Percentiles rank a stretch among this genome's conserved stretches.
phyloP scores from a whole-genome alignment of 2,113 vertebrate species.

The Oceanites oceanicus region DNA sequence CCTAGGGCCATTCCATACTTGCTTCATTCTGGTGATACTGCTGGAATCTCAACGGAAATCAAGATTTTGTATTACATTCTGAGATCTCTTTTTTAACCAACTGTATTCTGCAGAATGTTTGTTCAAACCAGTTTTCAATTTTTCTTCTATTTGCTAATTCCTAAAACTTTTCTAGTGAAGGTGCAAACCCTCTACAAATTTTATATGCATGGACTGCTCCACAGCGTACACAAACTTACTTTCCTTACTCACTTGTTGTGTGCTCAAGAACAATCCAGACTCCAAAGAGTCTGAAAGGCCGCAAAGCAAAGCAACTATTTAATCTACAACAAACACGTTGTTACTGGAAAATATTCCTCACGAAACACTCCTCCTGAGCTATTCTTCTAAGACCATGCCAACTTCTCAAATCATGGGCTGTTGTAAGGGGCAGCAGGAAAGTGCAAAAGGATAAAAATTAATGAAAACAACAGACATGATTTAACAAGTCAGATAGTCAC shows the following conservation, averaged over 20 bases:
- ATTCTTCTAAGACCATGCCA: background rate
- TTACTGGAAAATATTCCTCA: conserved; percentile 21
- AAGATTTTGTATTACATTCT: background rate
- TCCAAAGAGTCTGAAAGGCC: background rate
- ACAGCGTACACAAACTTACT: background rate
- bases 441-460: background rate
- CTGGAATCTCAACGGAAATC: background rate
- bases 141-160: background rate
- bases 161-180: background rate
- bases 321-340: background rate
- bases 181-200: background rate
- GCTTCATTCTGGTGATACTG: background rate
- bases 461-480: background rate
- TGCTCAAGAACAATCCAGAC: background rate
- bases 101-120: background rate
- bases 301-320: background rate
- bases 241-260: background rate
- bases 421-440: background rate
- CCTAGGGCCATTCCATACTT: background rate
- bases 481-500: background rate
- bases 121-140: background rate
- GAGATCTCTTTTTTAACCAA: background rate
- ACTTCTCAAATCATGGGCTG: background rate
- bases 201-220: background rate
- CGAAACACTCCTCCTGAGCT: background rate